Percentiles rank a stretch among this genome's conserved stretches.
Evolutionary conservation across 2,113 vertebrate genomes (phyloP).

Genomic region (Fulica atra): DNA sequence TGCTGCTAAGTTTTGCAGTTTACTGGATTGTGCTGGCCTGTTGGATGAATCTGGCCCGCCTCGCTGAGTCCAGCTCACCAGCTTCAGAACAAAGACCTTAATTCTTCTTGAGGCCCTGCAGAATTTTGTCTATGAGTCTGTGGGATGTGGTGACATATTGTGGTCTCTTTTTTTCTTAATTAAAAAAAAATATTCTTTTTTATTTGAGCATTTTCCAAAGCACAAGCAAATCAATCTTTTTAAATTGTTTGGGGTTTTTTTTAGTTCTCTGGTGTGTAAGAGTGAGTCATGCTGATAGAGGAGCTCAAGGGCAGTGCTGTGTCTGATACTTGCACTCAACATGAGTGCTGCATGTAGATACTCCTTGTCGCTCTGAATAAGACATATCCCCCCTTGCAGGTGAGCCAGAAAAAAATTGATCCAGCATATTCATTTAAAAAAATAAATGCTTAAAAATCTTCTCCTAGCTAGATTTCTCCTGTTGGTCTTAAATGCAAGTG

Average conservation of each 20-base stretch:
- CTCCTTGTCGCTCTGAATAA: not conserved
- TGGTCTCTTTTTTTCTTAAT: not conserved
- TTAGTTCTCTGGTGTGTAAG: not conserved
- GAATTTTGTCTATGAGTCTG: not conserved
- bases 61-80: not conserved
- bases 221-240: not conserved
- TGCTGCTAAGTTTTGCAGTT: not conserved
- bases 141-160: not conserved
- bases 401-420: not conserved
- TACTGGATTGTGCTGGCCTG: not conserved
- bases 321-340: not conserved
- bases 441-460: not conserved
- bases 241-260: not conserved
- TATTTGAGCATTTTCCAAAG: not conserved
- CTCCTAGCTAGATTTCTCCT: not conserved
- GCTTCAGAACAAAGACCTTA: not conserved
- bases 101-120: not conserved
- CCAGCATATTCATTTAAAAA: not conserved
- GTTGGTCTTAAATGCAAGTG: not conserved
- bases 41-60: not conserved
- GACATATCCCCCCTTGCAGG: not conserved
- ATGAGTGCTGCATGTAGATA: not conserved
- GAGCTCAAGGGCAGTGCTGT: not conserved
- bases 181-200: not conserved
- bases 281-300: not conserved